These are phyloP conservation scores for Microcebus jonahi DNA, from an alignment of 2,113 vertebrate genomes.

Conservation along the genomic window DNA sequence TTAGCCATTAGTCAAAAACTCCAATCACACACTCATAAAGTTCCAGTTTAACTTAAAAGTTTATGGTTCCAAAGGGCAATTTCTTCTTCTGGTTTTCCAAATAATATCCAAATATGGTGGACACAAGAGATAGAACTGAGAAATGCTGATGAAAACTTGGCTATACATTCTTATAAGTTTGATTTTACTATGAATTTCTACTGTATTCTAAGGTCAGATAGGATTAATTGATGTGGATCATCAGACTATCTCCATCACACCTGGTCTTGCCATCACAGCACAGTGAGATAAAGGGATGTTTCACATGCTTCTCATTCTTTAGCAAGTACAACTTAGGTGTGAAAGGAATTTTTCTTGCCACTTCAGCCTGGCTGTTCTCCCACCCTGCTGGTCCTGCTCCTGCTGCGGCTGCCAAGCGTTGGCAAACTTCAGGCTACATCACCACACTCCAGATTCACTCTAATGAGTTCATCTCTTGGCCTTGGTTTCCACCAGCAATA, in stretches of 20 bases:
- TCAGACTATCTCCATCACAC: not conserved
- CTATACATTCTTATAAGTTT: not conserved
- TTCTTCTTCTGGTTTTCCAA: conserved; percentile 25
- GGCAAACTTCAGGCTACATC: not conserved
- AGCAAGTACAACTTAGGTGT: conserved; percentile 55
- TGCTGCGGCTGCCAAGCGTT: conserved; percentile 29
- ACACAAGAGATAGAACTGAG: not conserved
- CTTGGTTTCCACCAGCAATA: not conserved
- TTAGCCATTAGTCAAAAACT: not conserved
- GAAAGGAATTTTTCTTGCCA: conserved; percentile 56
- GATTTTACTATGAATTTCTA: not conserved
- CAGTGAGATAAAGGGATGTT: conserved; percentile 42
- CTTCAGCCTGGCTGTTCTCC: not conserved
- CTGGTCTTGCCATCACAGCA: not conserved
- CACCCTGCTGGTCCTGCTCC: conserved; percentile 7
- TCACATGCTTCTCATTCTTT: not conserved
- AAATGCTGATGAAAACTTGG: not conserved
- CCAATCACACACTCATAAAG: not conserved
- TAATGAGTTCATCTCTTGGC: not conserved
- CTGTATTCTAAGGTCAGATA: not conserved
- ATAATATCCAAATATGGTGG: not conserved
- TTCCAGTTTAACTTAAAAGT: not conserved
- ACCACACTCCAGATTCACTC: not conserved
- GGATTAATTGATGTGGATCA: not conserved
- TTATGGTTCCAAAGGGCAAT: not conserved